These are phyloP conservation scores for Rhimphoctona megacephalus DNA, from an alignment of 2,888 invertebrate species.

Conservation along the genomic window DNA sequence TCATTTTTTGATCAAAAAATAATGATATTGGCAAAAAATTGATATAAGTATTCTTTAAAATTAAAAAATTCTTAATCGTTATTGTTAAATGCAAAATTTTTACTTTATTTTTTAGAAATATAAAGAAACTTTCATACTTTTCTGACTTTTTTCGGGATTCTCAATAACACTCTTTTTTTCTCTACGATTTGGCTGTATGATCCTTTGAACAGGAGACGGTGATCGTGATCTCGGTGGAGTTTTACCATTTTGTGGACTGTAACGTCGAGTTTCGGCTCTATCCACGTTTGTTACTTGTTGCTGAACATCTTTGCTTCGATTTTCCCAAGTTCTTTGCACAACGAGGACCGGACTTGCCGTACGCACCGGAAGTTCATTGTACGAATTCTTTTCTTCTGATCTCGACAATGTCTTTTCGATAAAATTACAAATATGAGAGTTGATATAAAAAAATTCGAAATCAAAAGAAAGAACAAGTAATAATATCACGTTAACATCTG, in stretches of 20 bases:
- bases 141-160: constrained; percentile 69
- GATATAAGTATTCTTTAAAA: too few species aligned
- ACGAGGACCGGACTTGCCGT: constrained; percentile 80
- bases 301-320: constrained; percentile 76
- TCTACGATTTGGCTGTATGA: constrained; percentile 61
- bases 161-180: constrained; percentile 71
- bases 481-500: background rate
- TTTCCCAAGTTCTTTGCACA: constrained; percentile 82
- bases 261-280: constrained; percentile 64
- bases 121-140: constrained; percentile 69
- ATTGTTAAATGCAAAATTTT: background rate
- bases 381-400: constrained; percentile 74
- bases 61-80: background rate
- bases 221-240: constrained; percentile 75
- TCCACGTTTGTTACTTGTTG: constrained; percentile 64
- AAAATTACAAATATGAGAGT: background rate
- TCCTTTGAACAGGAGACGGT: constrained; percentile 73
- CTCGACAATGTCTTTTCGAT: constrained; percentile 70
- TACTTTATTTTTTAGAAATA: background rate
- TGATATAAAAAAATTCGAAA: background rate
- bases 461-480: background rate
- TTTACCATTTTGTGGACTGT: constrained; percentile 67
- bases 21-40: too few species aligned
- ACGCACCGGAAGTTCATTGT: constrained; percentile 71
- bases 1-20: too few species aligned